Base-by-base conservation (phyloP, 2,888 invertebrate genomes). In the Nymphalis c-album region DNA sequence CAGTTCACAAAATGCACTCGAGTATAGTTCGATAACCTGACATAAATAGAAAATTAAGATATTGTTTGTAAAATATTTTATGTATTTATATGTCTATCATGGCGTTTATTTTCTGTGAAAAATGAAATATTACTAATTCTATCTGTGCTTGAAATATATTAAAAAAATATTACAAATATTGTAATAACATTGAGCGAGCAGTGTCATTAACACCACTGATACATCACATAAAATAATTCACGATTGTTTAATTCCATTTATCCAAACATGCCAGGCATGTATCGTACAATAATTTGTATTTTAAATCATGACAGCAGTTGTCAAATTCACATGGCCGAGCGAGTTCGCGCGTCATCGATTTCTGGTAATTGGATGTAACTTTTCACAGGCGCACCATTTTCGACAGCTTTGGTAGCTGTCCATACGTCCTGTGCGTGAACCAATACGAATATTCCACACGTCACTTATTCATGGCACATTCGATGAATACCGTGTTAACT, bases 311-410 rank as follows among this genome's bases (percentile, higher is more conserved):
- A 84, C 84, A 85, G 80, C 78, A 76, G 82, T 79, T 87, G 86
- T 87, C 88, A 87, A 82, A 83, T 82, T 84, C 85, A 85, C 76
- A 80, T 77, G 80, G 77, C 77, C 77, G 82, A 75, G 77, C 76
- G 78, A 78, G 80, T 79, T 81, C 77, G 77, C 80, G 83, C 86
- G 83, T 87, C 88, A 88, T 87, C 85, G 86, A 79, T 82, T 87
- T 78, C 79, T 82, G 76, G 80, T 90, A 90, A 90, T 90, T 90
- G 90, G 85, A 85, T 83, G 86, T 84, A 86, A 87, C 86, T 88
- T 89, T 88, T 87, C 86, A 82, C 81, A 74, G 79, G 79, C 75
- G 77, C 75, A 75, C 76, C 79, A 79, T 78, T 80, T 75, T 77
- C 76, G 67, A 75, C 77, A 76, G 73, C 70, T 74, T 76, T 78